Evolutionary conservation across 2,113 vertebrate genomes (phyloP).

Genomic region (Seriola aureovittata): DNA sequence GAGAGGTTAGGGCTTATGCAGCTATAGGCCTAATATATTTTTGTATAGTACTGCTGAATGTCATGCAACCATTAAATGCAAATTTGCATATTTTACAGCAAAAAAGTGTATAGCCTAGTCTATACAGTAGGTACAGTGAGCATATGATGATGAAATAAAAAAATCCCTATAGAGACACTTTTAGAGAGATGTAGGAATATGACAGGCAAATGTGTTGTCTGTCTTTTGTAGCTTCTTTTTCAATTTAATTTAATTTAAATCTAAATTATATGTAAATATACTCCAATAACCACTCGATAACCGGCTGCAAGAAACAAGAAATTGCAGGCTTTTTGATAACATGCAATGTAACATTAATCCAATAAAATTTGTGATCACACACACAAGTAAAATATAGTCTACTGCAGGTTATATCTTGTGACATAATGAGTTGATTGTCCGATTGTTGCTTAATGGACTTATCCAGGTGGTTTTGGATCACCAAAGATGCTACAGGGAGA

Average conservation of each 20-base stretch:
- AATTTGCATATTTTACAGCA: background rate
- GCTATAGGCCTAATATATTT: slow-evolving; percentile 6
- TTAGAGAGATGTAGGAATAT: background rate
- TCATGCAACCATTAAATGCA: slow-evolving; percentile 19
- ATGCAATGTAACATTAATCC: background rate
- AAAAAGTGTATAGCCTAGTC: background rate
- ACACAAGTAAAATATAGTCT: slow-evolving; percentile 11
- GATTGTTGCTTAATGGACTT: background rate
- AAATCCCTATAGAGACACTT: background rate
- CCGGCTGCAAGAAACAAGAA: background rate
- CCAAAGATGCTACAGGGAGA: background rate
- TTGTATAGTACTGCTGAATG: background rate
- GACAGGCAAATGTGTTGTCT: background rate
- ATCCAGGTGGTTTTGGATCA: background rate
- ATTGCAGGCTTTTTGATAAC: background rate
- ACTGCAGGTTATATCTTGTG: background rate
- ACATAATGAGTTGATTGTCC: background rate
- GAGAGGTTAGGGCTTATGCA: slow-evolving; percentile 43
- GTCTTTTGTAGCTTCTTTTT: background rate
- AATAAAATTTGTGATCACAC: background rate
- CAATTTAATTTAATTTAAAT: background rate
- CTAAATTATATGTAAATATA: slow-evolving; percentile 1
- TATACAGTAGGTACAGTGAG: background rate
- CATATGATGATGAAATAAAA: background rate
- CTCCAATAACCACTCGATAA: background rate